Base-by-base conservation (phyloP, 2,797 vertebrate genomes). In the Anniella stebbinsi region DNA sequence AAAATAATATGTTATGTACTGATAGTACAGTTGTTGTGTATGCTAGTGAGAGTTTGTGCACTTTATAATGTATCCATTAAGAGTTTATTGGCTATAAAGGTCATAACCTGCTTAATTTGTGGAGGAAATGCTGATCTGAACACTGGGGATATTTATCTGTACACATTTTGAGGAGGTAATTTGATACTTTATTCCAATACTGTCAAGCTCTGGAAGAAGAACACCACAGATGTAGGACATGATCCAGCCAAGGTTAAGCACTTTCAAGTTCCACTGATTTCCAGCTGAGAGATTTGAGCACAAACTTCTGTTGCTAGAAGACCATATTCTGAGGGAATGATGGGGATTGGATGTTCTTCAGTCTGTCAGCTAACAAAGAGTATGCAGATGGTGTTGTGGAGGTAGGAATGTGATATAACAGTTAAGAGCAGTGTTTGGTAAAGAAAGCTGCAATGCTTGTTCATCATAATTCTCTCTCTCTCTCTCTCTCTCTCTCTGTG, bases 1-100 rank as follows among this genome's bases (percentile, higher is more conserved):
- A 92, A 93, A 94, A 87, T 88, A 88, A 92, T 81, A 93, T 10
- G 51, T 89, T 69, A 7, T 25, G 51, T 69, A 75, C 88, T 91
- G 80, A 77, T 89, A 90, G 81, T 57, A 33, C 88, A 92, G 38
- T 80, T 13, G 77, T 66, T 94, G 80, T 88, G 80, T 72, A 80
- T 7, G 51, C 75, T 92, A 92, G 48, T 51, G 70, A 91, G 6
- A 1, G 60, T 63, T 38, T 87, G 85, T 90, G 48, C 87, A 84
- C 72, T 87, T 83, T 57, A 84, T 67, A 87, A 87, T 76, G 48
- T 70, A 80, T 13, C 45, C 72, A n/a, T 48, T 86, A 13, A 6
- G 48, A 72, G 88, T 88, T 86, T 66, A 1, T 80, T 51, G 28
- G 36, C 73, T 93, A 88, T 89, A 88, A 91, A 41, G 17, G 57